Base-by-base conservation (phyloP, 2,113 vertebrate species). In the Pelecanus crispus region DNA sequence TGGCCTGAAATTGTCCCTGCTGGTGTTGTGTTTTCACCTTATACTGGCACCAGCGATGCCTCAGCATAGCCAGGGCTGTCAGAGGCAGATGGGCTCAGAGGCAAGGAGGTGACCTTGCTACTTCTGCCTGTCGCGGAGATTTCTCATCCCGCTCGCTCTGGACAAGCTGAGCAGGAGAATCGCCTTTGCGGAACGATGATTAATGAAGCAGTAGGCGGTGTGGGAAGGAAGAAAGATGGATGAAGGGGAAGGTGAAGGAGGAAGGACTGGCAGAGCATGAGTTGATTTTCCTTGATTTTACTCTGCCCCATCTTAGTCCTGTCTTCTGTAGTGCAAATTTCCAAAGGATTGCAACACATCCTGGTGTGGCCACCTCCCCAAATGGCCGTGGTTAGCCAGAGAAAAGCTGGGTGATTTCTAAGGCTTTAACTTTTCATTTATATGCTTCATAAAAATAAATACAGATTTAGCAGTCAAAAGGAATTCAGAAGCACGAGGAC, bases 1-100 rank as follows among this genome's bases (percentile, higher is more conserved):
- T 32, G 65, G 68, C 81, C 83, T 73, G 86, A 89, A 87, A 47
- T 79, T 58, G 73, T 65, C 78, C 86, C 86, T 75, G 52, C 7
- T 86, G 42, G 82, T 84, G 62, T 2, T 56, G 31, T 66, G 59
- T 45, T 79, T 81, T 77, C 91, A 68, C 91, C 88, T 91, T 68
- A 2, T 1, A 5, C 34, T 72, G 88, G 81, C 83, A 85, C 16
- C 20, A 10, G 59, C 0, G 21, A 14, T 49, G 52, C 26, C 44
- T 55, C 31, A 2, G 65, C 1, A 3, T 1, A 45, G 77, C 47
- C 58, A 19, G 26, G 20, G 55, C 79, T 90, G n/a, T 29, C 0
- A 0, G 59, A 86, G 67, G 72, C 79, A 88, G 82, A 86, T 61
- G 94, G 77, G 75, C 32, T 75, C 0, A 0, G 31, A 75, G 91